Evolutionary conservation across 2,888 invertebrate species (phyloP).

Genomic region (Eledona agricola): DNA sequence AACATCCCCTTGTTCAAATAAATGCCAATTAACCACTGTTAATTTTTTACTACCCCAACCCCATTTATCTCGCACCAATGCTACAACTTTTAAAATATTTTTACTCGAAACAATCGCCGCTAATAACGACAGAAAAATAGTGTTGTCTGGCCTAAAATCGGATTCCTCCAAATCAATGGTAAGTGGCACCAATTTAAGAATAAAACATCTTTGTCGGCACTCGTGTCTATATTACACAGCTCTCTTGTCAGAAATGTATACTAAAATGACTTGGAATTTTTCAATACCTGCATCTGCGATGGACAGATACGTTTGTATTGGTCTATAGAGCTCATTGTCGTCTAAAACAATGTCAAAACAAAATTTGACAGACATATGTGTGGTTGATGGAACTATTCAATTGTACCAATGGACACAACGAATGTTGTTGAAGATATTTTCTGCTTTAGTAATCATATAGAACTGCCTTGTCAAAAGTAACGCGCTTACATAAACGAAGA

Average conservation of each 20-base stretch:
- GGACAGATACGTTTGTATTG: slow-evolving; percentile 24
- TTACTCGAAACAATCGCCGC: too few species aligned
- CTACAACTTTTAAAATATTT: too few species aligned
- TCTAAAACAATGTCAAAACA: slow-evolving; percentile 48
- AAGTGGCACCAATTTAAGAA: slow-evolving; percentile 35
- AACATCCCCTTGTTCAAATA: slow-evolving; percentile 1
- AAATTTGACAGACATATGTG: slow-evolving; percentile 39
- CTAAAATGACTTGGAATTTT: slow-evolving; percentile 43
- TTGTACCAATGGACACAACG: slow-evolving; percentile 41
- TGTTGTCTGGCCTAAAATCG: slow-evolving; percentile 6
- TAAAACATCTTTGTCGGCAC: slow-evolving; percentile 38
- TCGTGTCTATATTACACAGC: slow-evolving; percentile 38
- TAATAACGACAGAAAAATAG: too few species aligned
- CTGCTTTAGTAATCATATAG: too few species aligned
- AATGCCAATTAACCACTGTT: too few species aligned
- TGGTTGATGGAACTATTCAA: slow-evolving; percentile 41
- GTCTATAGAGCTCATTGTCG: slow-evolving; percentile 36
- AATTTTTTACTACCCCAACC: too few species aligned
- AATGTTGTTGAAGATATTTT: slow-evolving; percentile 41
- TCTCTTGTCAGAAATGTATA: slow-evolving; percentile 45
- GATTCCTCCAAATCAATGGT: slow-evolving; percentile 17
- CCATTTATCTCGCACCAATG: too few species aligned
- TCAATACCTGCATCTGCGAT: slow-evolving; percentile 32
- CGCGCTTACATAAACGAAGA: too few species aligned
- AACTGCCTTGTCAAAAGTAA: too few species aligned